phyloP scores from a whole-genome alignment of 2,888 invertebrate genomes.

The Elgonia sp. region DNA sequence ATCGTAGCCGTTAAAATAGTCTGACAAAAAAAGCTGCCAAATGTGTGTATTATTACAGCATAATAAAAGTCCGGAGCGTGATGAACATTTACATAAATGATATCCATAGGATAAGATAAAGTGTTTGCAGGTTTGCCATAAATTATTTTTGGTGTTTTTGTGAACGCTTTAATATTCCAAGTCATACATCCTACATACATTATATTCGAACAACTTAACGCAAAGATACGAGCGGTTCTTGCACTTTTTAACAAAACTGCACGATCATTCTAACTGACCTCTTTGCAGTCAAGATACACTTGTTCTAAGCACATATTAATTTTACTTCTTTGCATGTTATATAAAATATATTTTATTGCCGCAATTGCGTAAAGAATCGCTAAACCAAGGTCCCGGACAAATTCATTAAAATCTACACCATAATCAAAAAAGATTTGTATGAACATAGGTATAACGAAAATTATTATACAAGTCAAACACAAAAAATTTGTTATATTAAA shows the following conservation, averaged over 20 bases:
- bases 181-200: constrained; percentile 38
- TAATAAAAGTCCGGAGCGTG: constrained; percentile 17
- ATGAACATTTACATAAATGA: constrained; percentile 11
- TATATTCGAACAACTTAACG: constrained; percentile 1
- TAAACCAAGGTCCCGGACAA: constrained; percentile 9
- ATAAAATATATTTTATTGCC: neutral
- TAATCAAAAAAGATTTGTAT: constrained; percentile 14
- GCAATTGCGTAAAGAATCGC: constrained; percentile 4
- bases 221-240: constrained; percentile 35
- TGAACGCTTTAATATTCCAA: constrained; percentile 20
- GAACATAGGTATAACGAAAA: constrained; percentile 25
- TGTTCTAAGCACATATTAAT: neutral
- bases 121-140: neutral
- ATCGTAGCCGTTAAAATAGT: constrained; percentile 21
- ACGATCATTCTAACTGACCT: constrained; percentile 10
- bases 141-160: neutral
- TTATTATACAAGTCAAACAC: neutral
- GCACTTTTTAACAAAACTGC: constrained; percentile 22
- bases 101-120: constrained; percentile 12
- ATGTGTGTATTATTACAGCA: neutral
- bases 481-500: neutral
- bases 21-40: constrained; percentile 28
- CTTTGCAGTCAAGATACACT: constrained; percentile 37
- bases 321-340: neutral
- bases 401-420: neutral